A percentile compares a stretch with the other conserved stretches of the same genome.
phyloP scores from a whole-genome alignment of 2,797 vertebrate species.

The Spondyliosoma cantharus region DNA sequence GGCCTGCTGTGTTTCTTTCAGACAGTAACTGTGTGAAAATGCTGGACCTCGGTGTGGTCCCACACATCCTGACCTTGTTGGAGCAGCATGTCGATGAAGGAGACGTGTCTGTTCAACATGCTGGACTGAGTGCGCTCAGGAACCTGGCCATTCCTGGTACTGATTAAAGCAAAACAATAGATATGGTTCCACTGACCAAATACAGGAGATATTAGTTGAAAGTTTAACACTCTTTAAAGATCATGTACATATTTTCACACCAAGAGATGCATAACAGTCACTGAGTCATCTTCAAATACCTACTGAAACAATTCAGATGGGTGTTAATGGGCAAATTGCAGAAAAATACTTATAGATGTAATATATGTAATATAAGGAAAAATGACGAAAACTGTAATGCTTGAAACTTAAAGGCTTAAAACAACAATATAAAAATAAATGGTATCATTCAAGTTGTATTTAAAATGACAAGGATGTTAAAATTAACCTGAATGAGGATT shows the following conservation, averaged over 20 bases:
- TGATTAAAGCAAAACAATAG: neutral
- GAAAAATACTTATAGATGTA: neutral
- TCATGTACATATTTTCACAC: neutral
- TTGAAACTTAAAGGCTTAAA: neutral
- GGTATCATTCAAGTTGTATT: neutral
- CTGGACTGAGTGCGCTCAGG: constrained; percentile 90
- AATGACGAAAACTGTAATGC: neutral
- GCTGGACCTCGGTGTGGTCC: constrained; percentile 89
- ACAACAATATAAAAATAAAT: neutral
- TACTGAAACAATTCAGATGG: neutral
- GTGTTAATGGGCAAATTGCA: neutral
- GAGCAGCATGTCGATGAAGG: constrained; percentile 87
- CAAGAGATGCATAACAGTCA: neutral
- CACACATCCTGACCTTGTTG: constrained; percentile 89
- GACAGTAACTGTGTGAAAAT: constrained; percentile 91
- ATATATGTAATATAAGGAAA: neutral
- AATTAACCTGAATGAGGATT: neutral
- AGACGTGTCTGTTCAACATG: constrained; percentile 90
- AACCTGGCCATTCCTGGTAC: constrained; percentile 92
- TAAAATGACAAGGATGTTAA: neutral
- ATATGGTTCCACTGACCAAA: neutral
- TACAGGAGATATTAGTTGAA: neutral
- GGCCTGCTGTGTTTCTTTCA: constrained; percentile 63
- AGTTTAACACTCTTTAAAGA: neutral
- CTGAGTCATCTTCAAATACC: neutral